Conservation (phyloP, 2,113 vertebrate genomes). For the Probosciger aterrimus region DNA sequence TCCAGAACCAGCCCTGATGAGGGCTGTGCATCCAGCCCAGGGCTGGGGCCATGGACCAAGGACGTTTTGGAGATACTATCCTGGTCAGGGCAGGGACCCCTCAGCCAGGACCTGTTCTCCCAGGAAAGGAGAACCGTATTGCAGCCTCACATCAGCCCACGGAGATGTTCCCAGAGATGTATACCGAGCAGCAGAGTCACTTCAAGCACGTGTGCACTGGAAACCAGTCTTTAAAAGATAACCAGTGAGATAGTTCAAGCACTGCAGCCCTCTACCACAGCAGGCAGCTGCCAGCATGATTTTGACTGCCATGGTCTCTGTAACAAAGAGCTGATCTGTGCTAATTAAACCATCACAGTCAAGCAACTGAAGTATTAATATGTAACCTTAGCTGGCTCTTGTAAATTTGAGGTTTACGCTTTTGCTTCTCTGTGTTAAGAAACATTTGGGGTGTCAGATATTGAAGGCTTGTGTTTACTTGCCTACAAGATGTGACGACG, state of each 20-base stretch:
- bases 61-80: not conserved
- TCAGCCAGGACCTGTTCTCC: not conserved
- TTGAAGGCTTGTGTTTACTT: not conserved
- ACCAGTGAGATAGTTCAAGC: not conserved
- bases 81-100: rapidly evolving
- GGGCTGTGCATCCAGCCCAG: not conserved
- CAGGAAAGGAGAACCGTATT: not conserved
- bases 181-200: not conserved
- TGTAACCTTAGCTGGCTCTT: not conserved
- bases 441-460: not conserved
- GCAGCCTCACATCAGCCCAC: not conserved
- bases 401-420: not conserved
- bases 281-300: not conserved
- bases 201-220: not conserved
- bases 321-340: not conserved
- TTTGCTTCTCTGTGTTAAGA: not conserved
- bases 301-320: not conserved
- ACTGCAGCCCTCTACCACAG: not conserved
- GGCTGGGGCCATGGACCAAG: not conserved
- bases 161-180: not conserved
- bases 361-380: not conserved
- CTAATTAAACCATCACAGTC: not conserved
- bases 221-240: not conserved
- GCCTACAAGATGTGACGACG: rapidly evolving
- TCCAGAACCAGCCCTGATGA: not conserved